phyloP scores from a whole-genome alignment of 2,888 invertebrate species.

The Epinotia demarniana region DNA sequence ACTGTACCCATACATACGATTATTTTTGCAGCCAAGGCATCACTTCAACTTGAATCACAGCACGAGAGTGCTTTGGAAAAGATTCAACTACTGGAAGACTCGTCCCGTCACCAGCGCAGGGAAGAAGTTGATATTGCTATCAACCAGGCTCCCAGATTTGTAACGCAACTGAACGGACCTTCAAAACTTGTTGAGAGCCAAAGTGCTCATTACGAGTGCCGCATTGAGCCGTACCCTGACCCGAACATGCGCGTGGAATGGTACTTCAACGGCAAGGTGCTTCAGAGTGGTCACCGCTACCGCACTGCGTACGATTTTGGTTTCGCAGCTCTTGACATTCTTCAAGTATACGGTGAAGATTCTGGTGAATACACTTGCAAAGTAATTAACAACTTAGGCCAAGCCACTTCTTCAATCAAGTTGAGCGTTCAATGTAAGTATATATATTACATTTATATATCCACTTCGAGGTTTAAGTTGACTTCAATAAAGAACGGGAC shows the following conservation, averaged over 20 bases:
- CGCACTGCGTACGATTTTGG: conserved; percentile 98
- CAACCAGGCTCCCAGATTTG: conserved; percentile 93
- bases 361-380: conserved; percentile 96
- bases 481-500: no score
- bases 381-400: conserved; percentile 93
- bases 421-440: conserved; percentile 92
- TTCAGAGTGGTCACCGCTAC: conserved; percentile 95
- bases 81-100: conserved; percentile 93
- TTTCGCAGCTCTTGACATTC: conserved; percentile 97
- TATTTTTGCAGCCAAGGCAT: conserved; percentile 89
- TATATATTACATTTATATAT: background rate
- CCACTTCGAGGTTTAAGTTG: no score
- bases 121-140: conserved; percentile 92
- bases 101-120: conserved; percentile 90
- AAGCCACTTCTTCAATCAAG: conserved; percentile 92
- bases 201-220: conserved; percentile 96
- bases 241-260: conserved; percentile 95
- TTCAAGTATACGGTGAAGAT: conserved; percentile 97
- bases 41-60: conserved; percentile 94
- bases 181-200: conserved; percentile 93
- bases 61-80: conserved; percentile 95
- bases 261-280: conserved; percentile 96
- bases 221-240: conserved; percentile 97
- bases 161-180: conserved; percentile 94
- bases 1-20: background rate